A percentile compares a stretch with the other conserved stretches of the same genome.
Conservation (phyloP, 1,140 invertebrate species). For the Trialeurodes vaporariorum region DNA sequence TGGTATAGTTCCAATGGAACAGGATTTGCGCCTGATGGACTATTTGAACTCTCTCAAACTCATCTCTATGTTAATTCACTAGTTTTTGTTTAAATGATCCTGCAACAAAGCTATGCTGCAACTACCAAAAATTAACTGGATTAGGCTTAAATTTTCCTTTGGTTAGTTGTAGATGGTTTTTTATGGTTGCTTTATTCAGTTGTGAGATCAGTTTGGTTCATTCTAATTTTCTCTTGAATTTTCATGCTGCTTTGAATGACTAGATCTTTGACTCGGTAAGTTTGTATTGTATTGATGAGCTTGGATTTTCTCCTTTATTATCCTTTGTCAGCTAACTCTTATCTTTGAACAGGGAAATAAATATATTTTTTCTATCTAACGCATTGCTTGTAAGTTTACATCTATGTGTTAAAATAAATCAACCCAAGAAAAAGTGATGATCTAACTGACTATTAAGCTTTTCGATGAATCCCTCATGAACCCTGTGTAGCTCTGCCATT, state of each 20-base stretch:
- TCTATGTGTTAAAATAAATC: no score
- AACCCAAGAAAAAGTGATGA: no score
- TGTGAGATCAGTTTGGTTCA: no score
- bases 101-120: conserved; percentile 5
- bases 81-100: conserved; percentile 7
- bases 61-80: conserved; percentile 1
- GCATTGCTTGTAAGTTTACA: no score
- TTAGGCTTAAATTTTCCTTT: conserved; percentile 16
- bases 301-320: no score
- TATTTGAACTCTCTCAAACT: neutral
- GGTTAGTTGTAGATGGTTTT: neutral
- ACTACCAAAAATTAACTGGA: neutral
- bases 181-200: conserved; percentile 1
- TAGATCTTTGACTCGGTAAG: neutral
- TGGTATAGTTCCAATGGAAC: neutral
- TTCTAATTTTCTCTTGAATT: neutral
- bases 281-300: no score
- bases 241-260: neutral
- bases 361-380: no score
- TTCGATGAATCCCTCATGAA: no score
- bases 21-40: neutral
- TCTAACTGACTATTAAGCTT: no score
- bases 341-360: no score
- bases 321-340: no score
- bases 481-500: no score